Conservation (phyloP, 1,140 invertebrate genomes). For the Cotesia chilonis region DNA sequence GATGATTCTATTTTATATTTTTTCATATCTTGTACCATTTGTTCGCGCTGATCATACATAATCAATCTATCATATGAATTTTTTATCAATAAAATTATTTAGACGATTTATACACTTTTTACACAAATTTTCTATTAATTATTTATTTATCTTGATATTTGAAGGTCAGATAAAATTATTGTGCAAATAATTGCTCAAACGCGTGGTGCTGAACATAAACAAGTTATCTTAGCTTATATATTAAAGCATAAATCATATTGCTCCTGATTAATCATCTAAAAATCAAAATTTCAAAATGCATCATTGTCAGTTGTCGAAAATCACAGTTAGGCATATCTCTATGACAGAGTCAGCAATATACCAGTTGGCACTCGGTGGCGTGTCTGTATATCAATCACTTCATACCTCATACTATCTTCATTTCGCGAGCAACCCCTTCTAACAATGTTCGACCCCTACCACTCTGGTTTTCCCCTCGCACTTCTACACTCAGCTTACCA, state of each 20-base stretch:
- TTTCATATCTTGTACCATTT: no score
- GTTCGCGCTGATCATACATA: no score
- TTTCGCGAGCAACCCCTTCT: constrained; percentile 4
- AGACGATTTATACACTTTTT: no score
- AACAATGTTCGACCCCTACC: background rate
- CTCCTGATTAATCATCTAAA: background rate
- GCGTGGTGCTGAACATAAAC: no score
- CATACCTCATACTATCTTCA: constrained; percentile 8
- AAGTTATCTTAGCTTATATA: no score
- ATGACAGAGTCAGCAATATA: constrained; percentile 19
- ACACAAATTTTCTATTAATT: no score
- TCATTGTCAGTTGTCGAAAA: constrained; percentile 8
- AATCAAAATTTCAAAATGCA: constrained; percentile 9
- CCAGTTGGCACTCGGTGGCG: constrained; percentile 17
- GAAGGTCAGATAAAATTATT: no score
- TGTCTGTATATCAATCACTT: constrained; percentile 21
- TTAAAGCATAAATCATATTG: background rate
- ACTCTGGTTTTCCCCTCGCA: constrained; percentile 10
- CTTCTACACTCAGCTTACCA: constrained; percentile 6
- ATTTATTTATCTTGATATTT: no score
- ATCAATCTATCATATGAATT: no score
- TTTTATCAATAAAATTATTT: no score
- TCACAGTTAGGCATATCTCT: constrained; percentile 2
- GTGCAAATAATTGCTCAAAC: no score
- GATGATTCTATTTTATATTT: no score